Conservation (phyloP, 64 coral and sea anemone species). For the Actinia equina region DNA sequence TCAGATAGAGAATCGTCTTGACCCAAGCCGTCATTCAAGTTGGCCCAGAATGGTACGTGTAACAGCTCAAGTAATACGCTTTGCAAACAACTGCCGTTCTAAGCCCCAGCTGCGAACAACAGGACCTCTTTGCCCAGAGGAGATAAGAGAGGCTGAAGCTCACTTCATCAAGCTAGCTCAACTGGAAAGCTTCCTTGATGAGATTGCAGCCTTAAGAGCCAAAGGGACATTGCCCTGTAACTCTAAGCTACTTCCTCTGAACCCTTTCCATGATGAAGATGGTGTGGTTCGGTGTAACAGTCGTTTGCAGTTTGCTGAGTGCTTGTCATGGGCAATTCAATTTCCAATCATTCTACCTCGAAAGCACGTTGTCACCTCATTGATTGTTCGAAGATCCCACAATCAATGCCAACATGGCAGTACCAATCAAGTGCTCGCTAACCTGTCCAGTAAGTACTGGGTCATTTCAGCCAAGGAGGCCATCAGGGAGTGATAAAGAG, state of each 20-base stretch:
- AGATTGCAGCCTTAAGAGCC: slow-evolving; percentile 17
- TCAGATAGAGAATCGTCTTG: not conserved
- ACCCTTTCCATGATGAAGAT: slow-evolving; percentile 35
- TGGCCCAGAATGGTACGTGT: slow-evolving; percentile 24
- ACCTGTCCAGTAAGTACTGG: slow-evolving; percentile 43
- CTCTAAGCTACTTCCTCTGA: slow-evolving; percentile 31
- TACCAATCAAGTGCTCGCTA: slow-evolving; percentile 42
- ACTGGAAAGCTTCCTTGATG: slow-evolving; percentile 9
- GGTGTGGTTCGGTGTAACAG: slow-evolving; percentile 34
- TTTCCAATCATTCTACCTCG: slow-evolving; percentile 58
- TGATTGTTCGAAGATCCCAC: slow-evolving; percentile 52
- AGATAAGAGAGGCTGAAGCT: slow-evolving; percentile 32
- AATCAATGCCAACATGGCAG: slow-evolving; percentile 41
- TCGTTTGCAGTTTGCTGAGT: slow-evolving; percentile 47
- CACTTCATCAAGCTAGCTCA: slow-evolving; percentile 33
- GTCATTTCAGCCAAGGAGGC: slow-evolving; percentile 34
- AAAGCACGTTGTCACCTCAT: slow-evolving; percentile 34
- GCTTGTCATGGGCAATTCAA: slow-evolving; percentile 21
- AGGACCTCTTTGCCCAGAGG: slow-evolving; percentile 22
- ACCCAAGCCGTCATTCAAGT: slow-evolving; percentile 13
- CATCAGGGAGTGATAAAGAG: slow-evolving; percentile 46
- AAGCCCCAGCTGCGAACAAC: not conserved
- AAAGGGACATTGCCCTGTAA: slow-evolving; percentile 21
- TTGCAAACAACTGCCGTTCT: slow-evolving; percentile 11
- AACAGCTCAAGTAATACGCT: not conserved